Evolutionary conservation across 2,797 vertebrate species (phyloP).

Genomic region (Selene dorsalis): DNA sequence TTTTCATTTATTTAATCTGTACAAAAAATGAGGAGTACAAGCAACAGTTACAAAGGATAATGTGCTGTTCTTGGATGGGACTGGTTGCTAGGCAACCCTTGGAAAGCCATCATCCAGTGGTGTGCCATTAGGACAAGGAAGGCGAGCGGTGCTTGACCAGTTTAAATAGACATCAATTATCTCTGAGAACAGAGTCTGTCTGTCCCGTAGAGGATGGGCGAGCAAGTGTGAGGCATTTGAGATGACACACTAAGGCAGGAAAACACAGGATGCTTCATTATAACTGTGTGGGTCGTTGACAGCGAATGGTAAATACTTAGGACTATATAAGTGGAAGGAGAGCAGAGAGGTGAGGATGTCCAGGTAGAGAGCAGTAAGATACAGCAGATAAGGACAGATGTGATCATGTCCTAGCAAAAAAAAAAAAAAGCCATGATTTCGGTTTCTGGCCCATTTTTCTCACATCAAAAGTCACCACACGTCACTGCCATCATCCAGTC

Average conservation of each 20-base stretch:
- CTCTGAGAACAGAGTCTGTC: neutral
- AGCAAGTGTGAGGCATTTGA: too few species aligned
- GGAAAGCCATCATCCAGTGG: neutral
- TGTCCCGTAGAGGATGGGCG: neutral
- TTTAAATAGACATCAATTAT: neutral
- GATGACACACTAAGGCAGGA: too few species aligned
- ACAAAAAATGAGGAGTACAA: neutral
- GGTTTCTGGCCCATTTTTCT: neutral
- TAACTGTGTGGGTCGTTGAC: too few species aligned
- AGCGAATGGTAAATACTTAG: neutral
- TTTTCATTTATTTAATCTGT: neutral
- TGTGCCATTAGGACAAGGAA: neutral
- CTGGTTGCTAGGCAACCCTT: constrained; percentile 6
- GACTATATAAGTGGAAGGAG: neutral
- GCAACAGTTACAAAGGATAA: neutral
- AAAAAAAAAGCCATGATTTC: too few species aligned
- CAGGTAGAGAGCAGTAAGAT: too few species aligned
- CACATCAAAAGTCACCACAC: neutral
- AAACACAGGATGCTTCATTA: neutral
- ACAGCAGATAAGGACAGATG: neutral
- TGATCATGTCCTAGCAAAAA: too few species aligned
- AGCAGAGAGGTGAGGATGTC: neutral
- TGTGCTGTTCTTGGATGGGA: neutral
- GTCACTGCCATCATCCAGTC: neutral
- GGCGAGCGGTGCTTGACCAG: too few species aligned